A percentile compares a stretch with the other conserved stretches of the same genome.
Evolutionary conservation across 2,888 invertebrate genomes (phyloP).

Genomic region (Hemithea aestivaria): DNA sequence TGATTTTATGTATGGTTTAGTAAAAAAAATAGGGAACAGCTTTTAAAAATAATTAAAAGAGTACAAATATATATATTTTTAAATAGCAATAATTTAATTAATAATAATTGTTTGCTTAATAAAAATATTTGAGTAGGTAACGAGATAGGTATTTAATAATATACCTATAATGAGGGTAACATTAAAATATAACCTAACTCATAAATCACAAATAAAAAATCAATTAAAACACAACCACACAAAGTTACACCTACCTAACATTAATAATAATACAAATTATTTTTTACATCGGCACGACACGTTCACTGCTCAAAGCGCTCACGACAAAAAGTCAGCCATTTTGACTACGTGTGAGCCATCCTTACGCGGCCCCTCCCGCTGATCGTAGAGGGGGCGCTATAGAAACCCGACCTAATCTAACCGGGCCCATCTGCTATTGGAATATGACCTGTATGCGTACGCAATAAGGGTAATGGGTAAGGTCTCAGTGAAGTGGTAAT

Average conservation of each 20-base stretch:
- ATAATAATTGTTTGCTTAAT: too few relatives aligned
- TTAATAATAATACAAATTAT: too few relatives aligned
- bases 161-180: too few relatives aligned
- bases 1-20: too few relatives aligned
- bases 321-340: conserved; percentile 68
- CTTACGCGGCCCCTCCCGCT: conserved; percentile 57
- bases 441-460: conserved; percentile 35
- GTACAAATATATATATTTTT: too few relatives aligned
- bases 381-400: conserved; percentile 53
- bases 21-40: too few relatives aligned
- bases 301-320: conserved; percentile 29
- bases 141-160: too few relatives aligned
- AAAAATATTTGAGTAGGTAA: too few relatives aligned
- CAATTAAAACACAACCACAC: conserved; percentile 15
- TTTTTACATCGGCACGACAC: conserved; percentile 11
- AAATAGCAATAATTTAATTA: too few relatives aligned
- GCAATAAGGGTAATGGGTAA: conserved; percentile 26
- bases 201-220: not conserved
- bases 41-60: too few relatives aligned
- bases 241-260: too few relatives aligned
- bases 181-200: too few relatives aligned
- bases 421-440: conserved; percentile 27
- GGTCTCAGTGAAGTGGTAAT: conserved; percentile 36
- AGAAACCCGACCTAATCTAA: conserved; percentile 41
- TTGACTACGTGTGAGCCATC: conserved; percentile 66